Conservation (phyloP, 2,797 vertebrate genomes). For the Percopsis omiscomaycus region DNA sequence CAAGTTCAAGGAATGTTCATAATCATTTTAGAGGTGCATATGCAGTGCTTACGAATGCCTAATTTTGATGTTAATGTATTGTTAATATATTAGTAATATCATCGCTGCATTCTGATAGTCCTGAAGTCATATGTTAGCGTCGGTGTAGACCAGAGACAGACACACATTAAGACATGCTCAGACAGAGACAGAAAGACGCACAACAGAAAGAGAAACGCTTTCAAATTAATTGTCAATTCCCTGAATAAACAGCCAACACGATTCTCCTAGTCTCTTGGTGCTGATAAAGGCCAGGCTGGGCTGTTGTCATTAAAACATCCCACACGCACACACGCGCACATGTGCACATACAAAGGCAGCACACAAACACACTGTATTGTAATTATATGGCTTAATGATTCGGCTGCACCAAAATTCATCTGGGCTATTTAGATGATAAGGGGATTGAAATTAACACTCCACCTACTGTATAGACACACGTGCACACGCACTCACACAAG, state of each 20-base stretch:
- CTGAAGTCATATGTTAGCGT: no score
- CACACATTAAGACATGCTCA: not conserved
- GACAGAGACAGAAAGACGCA: slow-evolving; percentile 4
- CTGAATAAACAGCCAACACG: not conserved
- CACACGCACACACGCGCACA: no score
- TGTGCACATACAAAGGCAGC: no score
- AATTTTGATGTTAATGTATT: no score
- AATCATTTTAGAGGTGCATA: no score
- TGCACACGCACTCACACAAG: slow-evolving; percentile 3
- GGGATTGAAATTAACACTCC: slow-evolving; percentile 24
- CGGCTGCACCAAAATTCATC: slow-evolving; percentile 28
- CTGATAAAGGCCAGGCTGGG: slow-evolving; percentile 20
- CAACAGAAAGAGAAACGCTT: slow-evolving; percentile 4
- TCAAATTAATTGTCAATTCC: slow-evolving; percentile 24
- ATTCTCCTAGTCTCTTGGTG: slow-evolving; percentile 8
- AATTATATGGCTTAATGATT: slow-evolving; percentile 42
- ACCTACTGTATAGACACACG: slow-evolving; percentile 3
- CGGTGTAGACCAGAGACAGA: not conserved
- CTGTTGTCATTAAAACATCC: slow-evolving; percentile 23
- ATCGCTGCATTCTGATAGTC: no score
- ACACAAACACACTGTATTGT: slow-evolving; percentile 8
- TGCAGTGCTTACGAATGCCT: no score
- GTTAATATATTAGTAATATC: no score
- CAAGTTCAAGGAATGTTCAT: no score
- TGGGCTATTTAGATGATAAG: slow-evolving; percentile 29